A percentile compares a stretch with the other conserved stretches of the same genome.
phyloP scores from a whole-genome alignment of 2,888 invertebrate species.

The Drosophila kambysellisi region DNA sequence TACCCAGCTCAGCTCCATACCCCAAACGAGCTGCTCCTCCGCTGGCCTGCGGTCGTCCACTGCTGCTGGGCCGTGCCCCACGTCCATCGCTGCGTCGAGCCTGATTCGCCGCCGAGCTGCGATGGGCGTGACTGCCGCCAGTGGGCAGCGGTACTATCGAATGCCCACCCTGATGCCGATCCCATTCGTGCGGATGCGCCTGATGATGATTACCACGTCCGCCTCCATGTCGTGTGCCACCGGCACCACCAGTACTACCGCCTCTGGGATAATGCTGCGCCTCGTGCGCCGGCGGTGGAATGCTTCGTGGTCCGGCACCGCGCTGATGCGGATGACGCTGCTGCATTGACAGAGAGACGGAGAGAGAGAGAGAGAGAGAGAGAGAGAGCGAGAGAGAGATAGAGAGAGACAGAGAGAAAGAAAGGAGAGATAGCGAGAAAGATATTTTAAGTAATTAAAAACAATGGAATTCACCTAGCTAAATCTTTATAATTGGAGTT shows the following conservation, averaged over 20 bases:
- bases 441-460: background rate
- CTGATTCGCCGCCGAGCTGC: constrained; percentile 85
- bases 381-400: background rate
- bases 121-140: constrained; percentile 76
- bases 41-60: constrained; percentile 66
- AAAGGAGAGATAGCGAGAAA: background rate
- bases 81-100: constrained; percentile 86
- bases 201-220: constrained; percentile 70
- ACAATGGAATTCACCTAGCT: background rate
- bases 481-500: background rate
- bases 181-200: constrained; percentile 83
- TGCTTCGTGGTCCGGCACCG: constrained; percentile 84
- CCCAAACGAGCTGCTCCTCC: constrained; percentile 65
- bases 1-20: constrained; percentile 76
- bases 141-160: constrained; percentile 81
- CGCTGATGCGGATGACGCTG: constrained; percentile 85
- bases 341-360: constrained; percentile 24
- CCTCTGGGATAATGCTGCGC: constrained; percentile 79
- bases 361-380: background rate
- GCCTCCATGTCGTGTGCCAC: constrained; percentile 48
- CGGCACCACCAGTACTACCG: constrained; percentile 46
- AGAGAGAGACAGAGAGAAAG: background rate
- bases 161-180: constrained; percentile 82
- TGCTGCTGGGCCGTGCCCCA: constrained; percentile 71
- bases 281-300: constrained; percentile 86